These are phyloP conservation scores for Antheraea pernyi DNA, from an alignment of 1,140 invertebrate genomes.

Conservation along the genomic window DNA sequence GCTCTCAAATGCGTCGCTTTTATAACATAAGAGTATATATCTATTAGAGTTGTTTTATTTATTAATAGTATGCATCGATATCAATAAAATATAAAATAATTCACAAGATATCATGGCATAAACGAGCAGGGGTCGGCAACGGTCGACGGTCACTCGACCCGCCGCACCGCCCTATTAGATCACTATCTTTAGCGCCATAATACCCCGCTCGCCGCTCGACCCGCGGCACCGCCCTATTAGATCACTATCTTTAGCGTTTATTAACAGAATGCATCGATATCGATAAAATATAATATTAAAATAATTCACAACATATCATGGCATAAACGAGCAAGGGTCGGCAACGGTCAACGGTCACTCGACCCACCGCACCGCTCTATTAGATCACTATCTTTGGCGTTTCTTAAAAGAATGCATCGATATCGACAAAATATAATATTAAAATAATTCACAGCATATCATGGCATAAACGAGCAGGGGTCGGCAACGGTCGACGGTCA, in stretches of 20 bases:
- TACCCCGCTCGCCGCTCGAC: conserved; percentile 45
- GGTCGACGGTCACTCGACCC: conserved; percentile 61
- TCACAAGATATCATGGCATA: conserved; percentile 25
- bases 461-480: conserved; percentile 37
- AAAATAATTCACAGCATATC: conserved; percentile 7
- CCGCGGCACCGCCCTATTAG: conserved; percentile 51
- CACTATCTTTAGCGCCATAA: conserved; percentile 64
- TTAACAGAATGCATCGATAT: too few relatives aligned
- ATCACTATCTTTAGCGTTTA: neutral
- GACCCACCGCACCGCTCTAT: conserved; percentile 52
- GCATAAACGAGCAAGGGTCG: conserved; percentile 33
- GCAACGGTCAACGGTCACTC: conserved; percentile 55
- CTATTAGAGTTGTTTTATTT: too few relatives aligned
- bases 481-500: conserved; percentile 52
- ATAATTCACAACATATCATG: conserved; percentile 13
- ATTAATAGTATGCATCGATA: too few relatives aligned
- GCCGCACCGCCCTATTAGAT: conserved; percentile 46
- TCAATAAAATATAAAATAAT: neutral
- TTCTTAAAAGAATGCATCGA: neutral
- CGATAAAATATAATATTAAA: conserved; percentile 4
- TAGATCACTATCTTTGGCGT: too few relatives aligned
- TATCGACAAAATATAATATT: neutral
- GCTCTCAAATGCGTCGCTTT: too few relatives aligned
- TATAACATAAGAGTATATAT: too few relatives aligned
- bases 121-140: conserved; percentile 29